Evolutionary conservation across 1,140 invertebrate genomes (phyloP).

Genomic region (Pararge aegeria): DNA sequence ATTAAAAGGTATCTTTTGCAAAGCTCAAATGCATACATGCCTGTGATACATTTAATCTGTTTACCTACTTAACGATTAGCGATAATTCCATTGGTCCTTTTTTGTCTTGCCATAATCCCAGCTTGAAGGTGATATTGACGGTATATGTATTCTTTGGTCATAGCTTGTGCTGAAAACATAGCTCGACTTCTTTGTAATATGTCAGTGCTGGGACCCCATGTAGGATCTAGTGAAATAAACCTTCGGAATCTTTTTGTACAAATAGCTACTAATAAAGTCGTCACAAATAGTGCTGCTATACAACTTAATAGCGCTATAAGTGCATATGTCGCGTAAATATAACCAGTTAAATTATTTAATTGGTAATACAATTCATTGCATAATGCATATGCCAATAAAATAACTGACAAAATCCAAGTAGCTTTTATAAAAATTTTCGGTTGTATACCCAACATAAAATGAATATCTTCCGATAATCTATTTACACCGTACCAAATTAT

Average conservation of each 20-base stretch:
- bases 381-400: constrained; percentile 43
- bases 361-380: constrained; percentile 35
- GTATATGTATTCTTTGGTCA: constrained; percentile 74
- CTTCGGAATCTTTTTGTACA: constrained; percentile 34
- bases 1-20: no score
- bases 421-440: constrained; percentile 52
- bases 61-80: neutral
- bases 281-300: constrained; percentile 25
- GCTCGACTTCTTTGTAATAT: constrained; percentile 57
- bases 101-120: constrained; percentile 51
- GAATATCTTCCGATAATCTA: constrained; percentile 62
- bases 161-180: constrained; percentile 69
- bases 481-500: constrained; percentile 55
- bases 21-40: no score
- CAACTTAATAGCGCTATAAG: constrained; percentile 18
- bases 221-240: constrained; percentile 36
- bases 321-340: constrained; percentile 3
- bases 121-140: constrained; percentile 67
- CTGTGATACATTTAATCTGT: neutral
- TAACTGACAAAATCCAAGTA: constrained; percentile 40
- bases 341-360: constrained; percentile 3
- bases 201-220: constrained; percentile 56
- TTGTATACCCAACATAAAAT: constrained; percentile 65
- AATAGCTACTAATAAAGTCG: constrained; percentile 37
- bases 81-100: constrained; percentile 41